Evolutionary conservation across 2,797 vertebrate genomes (phyloP).

Genomic region (Buceros bicornis): DNA sequence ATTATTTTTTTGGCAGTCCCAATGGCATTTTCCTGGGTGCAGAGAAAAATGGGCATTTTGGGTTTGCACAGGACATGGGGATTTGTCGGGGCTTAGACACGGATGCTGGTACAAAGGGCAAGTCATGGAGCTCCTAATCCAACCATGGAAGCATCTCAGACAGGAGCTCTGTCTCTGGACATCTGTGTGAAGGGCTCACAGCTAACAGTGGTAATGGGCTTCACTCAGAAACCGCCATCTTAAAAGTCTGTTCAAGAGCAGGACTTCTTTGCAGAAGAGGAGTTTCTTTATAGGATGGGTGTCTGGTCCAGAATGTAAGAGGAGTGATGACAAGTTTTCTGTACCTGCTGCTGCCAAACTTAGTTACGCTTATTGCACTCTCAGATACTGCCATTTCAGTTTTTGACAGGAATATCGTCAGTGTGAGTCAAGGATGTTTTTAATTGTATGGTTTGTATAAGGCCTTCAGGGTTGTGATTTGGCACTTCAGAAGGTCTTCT

Average conservation of each 20-base stretch:
- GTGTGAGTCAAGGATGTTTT: background rate
- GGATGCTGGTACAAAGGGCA: background rate
- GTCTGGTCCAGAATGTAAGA: background rate
- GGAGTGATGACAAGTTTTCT: background rate
- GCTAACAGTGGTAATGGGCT: background rate
- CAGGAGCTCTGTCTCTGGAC: background rate
- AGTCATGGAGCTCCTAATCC: background rate
- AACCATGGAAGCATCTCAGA: background rate
- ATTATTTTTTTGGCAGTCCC: background rate
- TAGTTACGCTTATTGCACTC: background rate
- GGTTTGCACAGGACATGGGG: background rate
- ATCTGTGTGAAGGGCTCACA: background rate
- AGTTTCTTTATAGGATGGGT: background rate
- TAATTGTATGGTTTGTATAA: background rate
- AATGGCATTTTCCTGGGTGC: background rate
- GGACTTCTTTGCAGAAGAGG: background rate
- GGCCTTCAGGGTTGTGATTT: background rate
- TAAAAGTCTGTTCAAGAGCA: background rate
- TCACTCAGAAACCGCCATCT: background rate
- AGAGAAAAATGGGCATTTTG: rapidly evolving
- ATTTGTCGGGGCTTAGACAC: background rate
- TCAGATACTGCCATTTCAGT: background rate
- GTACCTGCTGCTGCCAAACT: background rate
- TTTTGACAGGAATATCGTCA: background rate
- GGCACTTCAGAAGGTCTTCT: background rate